These are phyloP conservation scores for Oryzias dopingdopingensis DNA, from an alignment of 2,797 vertebrate species.

Conservation along the genomic window DNA sequence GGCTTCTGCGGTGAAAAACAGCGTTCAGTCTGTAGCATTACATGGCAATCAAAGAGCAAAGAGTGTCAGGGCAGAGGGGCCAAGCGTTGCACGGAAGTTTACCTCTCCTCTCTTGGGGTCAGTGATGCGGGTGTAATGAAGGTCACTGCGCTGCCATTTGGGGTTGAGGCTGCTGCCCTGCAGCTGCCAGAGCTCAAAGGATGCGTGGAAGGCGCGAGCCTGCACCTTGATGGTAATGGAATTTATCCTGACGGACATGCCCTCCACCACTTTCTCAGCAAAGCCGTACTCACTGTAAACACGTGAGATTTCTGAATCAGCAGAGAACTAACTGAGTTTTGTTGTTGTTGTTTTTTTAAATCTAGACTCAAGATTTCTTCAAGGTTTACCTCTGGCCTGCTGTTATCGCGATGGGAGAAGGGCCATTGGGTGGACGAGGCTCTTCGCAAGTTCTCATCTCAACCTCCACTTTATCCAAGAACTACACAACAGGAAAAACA, in stretches of 20 bases:
- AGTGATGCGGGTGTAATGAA: constrained; percentile 90
- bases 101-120: constrained; percentile 96
- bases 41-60: neutral
- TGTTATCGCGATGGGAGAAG: constrained; percentile 95
- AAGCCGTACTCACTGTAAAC: constrained; percentile 92
- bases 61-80: no score
- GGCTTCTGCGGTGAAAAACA: constrained; percentile 2
- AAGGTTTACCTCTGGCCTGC: constrained; percentile 89
- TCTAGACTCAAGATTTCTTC: neutral
- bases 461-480: constrained; percentile 97
- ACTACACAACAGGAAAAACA: constrained; percentile 74
- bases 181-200: constrained; percentile 97
- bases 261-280: constrained; percentile 98
- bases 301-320: neutral
- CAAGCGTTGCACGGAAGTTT: constrained; percentile 5
- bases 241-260: constrained; percentile 95
- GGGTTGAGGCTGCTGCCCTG: constrained; percentile 97
- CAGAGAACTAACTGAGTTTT: neutral
- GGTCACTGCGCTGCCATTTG: constrained; percentile 92
- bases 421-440: constrained; percentile 93
- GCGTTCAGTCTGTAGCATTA: neutral
- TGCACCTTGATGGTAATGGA: constrained; percentile 97
- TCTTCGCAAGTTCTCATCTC: constrained; percentile 98
- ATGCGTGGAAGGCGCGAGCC: constrained; percentile 93
- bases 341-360: neutral